Conservation (phyloP, 2,113 vertebrate genomes). For the Tauraco erythrolophus region DNA sequence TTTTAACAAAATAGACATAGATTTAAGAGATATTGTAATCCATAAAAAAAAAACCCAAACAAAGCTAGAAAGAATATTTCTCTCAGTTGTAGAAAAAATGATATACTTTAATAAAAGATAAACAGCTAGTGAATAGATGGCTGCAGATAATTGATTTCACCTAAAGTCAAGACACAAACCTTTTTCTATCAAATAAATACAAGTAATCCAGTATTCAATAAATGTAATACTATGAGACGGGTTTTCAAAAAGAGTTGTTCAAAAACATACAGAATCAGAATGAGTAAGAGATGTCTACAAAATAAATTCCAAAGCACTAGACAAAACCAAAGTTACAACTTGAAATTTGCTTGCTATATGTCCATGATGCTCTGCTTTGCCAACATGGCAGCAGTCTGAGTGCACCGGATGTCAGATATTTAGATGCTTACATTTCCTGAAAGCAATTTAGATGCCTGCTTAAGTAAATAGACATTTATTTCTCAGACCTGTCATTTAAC, state of each 20-base stretch:
- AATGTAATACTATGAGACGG: background rate
- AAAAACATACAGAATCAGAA: background rate
- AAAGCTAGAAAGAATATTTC: background rate
- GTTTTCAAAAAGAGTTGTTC: background rate
- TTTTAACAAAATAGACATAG: background rate
- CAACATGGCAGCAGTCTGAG: background rate
- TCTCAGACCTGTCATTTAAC: background rate
- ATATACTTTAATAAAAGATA: background rate
- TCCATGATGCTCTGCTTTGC: background rate
- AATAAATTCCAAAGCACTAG: background rate
- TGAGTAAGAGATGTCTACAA: background rate
- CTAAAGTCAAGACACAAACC: background rate
- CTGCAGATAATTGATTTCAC: background rate
- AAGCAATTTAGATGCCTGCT: background rate
- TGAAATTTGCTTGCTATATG: background rate
- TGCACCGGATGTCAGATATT: background rate
- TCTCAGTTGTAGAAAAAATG: background rate
- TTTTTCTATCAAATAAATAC: background rate
- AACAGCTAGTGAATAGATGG: background rate
- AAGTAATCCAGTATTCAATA: background rate
- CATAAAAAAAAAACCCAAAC: accelerated
- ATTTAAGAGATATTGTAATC: background rate
- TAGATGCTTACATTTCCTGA: background rate
- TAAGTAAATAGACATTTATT: background rate
- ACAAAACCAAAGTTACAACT: background rate